Base-by-base conservation (phyloP, 2,888 invertebrate species). In the Ichneumoninae sp. region DNA sequence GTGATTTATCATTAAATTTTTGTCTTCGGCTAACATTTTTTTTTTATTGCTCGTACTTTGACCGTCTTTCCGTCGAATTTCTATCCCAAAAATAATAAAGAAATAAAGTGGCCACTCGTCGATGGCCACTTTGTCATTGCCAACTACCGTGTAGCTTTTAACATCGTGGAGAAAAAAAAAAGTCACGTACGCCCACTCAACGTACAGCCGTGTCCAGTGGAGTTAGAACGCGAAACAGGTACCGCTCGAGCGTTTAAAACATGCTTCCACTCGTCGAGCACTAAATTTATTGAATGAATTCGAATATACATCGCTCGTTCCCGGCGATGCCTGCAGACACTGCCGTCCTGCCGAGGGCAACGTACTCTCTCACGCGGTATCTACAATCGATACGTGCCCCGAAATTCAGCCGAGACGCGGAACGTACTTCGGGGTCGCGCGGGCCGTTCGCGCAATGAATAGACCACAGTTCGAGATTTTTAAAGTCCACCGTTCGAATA, bases 161-260 rank as follows among this genome's bases (percentile, higher is more conserved):
- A 33, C 50, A 50, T 33, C 62, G 74, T 50, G 74, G 50, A 50
- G 62, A 50, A 33, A 74, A 22, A 22, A 30, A 30, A 30, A 30
- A 10, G 19, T 57, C 40, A 22, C 62, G 62, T 44, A 16, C 22
- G n/a, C n/a, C 36, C 52, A 5, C 26, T 26, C 60, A 13, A 16
- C 3, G 26, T 40, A 8, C 22, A 36, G 8, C 52, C 30, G 22
- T 22, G 50, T 19, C 26, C 8, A 19, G 19, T 6, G 47, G 47
- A 60, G 22, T 74, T 66, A 16, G 50, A 74, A 74, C 74, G 74
- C 74, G 62, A 74, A 74, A 33, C 74, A 74, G 60, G 74, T 74
- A 62, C 74, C 74, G 62, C 72, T 60, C n/a, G 44, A 47, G 16
- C 13, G 16, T 47, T 47, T 47, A n/a, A 26, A 40, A 72, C 60